phyloP scores from a whole-genome alignment of 2,888 invertebrate genomes.

The Himalopsyche japonica region DNA sequence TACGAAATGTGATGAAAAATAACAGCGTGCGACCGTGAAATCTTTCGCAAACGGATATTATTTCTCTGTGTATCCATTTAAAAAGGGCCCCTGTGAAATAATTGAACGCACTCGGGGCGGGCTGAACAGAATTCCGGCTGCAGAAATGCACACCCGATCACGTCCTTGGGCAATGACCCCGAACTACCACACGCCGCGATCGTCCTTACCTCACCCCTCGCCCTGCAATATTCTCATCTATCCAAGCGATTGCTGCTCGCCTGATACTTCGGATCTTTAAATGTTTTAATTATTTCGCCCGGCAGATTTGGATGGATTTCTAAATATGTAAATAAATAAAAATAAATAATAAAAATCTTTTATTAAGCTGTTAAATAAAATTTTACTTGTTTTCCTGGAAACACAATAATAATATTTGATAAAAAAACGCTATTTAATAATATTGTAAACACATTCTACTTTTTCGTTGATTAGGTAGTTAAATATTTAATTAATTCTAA shows the following conservation, averaged over 20 bases:
- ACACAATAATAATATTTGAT: no score
- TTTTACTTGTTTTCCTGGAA: no score
- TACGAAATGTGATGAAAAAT: not conserved
- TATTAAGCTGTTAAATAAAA: no score
- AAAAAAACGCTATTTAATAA: no score
- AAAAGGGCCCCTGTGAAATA: not conserved
- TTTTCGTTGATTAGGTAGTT: no score
- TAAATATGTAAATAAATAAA: no score
- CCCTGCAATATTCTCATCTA: not conserved
- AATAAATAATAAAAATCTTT: no score
- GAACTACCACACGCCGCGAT: not conserved
- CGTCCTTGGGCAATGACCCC: conserved; percentile 25
- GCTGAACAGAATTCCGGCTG: not conserved
- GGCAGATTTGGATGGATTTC: no score
- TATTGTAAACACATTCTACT: no score
- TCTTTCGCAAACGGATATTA: not conserved
- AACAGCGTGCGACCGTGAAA: not conserved
- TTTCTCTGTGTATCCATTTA: not conserved
- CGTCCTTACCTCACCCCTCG: not conserved
- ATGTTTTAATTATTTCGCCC: not conserved
- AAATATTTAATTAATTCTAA: no score
- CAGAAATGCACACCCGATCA: not conserved
- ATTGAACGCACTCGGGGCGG: not conserved
- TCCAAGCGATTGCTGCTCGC: not conserved
- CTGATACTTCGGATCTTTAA: not conserved